Evolutionary conservation across 1,140 invertebrate species (phyloP).

Genomic region (Aphaenogaster rudis): DNA sequence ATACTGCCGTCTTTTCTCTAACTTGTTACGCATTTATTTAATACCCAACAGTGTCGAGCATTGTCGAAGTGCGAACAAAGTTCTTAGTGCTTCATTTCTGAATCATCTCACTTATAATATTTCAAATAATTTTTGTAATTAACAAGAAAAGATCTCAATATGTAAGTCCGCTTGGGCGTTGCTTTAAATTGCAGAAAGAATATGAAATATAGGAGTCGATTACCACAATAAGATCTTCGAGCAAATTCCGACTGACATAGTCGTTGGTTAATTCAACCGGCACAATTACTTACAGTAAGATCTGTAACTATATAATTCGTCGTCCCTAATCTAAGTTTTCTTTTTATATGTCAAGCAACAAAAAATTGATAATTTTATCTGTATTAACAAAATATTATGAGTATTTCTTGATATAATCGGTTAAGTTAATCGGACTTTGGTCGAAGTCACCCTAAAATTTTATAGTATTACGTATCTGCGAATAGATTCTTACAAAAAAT

Average conservation of each 20-base stretch:
- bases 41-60: background rate
- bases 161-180: background rate
- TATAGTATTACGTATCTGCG: background rate
- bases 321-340: background rate
- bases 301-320: background rate
- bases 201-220: background rate
- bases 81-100: background rate
- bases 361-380: background rate
- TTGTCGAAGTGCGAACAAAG: constrained; percentile 2
- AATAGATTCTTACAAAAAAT: constrained; percentile 1
- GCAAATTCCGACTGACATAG: background rate
- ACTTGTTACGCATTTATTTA: constrained; percentile 1
- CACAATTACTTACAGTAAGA: background rate
- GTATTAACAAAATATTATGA: background rate
- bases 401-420: background rate
- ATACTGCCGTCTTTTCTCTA: background rate
- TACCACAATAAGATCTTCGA: background rate
- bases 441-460: constrained; percentile 7
- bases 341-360: background rate
- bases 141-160: constrained; percentile 3
- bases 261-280: background rate
- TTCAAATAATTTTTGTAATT: background rate
- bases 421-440: background rate
- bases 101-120: background rate
- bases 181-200: background rate